Base-by-base conservation (phyloP, 1,140 invertebrate species). In the Drosophila kikkawai region DNA sequence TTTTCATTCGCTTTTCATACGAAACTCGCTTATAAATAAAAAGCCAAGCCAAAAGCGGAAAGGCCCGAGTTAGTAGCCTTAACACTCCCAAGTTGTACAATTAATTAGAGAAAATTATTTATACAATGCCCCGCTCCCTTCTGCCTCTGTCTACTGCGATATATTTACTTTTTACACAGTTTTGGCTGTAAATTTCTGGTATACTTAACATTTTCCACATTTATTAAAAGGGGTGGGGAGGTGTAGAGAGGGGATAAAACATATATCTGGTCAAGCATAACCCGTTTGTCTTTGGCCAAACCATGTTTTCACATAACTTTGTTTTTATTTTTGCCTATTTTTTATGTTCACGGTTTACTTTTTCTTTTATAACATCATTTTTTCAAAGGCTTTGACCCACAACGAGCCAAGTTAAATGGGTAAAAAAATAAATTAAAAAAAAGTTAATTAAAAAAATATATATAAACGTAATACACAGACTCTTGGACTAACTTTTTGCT, bases 91-190 rank as follows among this genome's bases (percentile, higher is more conserved):
- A 50, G 44, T 73, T 79, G 75, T 67, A 90, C 85, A 90, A 90
- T 90, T 90, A 88, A 90, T 90, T 90, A 90, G 85, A 90, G 85
- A 90, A 73, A 90, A 90, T 82, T 85, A 80, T 84, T 90, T 79
- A 42, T 66, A 76, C 75, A 55, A 65, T 70, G 66, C 37, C 22
- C 47, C 50, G 11, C 22, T 44, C 50, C 11, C 29, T 7, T 34
- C 2, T 7, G 44, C 19, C 22, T 7, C 13, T 8, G 47, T 26
- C 47, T n/a, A 8, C 51, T 59, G 29, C 61, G 17, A 68, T 55
- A 37, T 68, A 53, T 82, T 64, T 74, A 50, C 64, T 79, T 75
- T 79, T 44, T 67, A 29, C 36, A 70, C 41, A 41, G 39, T 56
- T 61, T 61, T 45, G 53, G 34, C 22, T 71, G 55, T 81, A 88